phyloP scores from a whole-genome alignment of 2,113 vertebrate species.

The Solea senegalensis region DNA sequence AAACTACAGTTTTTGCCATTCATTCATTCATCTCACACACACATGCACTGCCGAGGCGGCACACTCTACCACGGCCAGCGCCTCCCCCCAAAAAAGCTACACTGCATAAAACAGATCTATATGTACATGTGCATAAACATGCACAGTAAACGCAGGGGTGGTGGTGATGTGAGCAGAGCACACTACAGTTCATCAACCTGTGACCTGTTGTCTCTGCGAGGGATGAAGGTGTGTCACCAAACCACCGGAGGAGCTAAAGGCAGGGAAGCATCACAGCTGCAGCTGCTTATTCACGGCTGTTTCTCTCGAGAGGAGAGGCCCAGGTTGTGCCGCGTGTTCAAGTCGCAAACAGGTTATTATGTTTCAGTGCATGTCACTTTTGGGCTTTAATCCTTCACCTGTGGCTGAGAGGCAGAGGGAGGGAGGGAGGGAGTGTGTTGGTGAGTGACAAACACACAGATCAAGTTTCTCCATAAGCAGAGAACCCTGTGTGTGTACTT shows the following conservation, averaged over 20 bases:
- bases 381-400: constrained; percentile 58
- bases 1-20: no score
- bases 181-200: constrained; percentile 38
- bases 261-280: constrained; percentile 31
- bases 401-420: constrained; percentile 39
- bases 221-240: constrained; percentile 45
- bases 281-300: background rate
- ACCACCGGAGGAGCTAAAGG: constrained; percentile 34
- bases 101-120: no score
- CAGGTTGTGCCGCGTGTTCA: constrained; percentile 15
- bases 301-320: no score
- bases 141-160: no score
- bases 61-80: no score
- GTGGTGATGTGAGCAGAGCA: background rate
- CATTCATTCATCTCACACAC: no score
- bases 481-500: constrained; percentile 9
- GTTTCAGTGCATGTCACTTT: constrained; percentile 59
- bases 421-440: constrained; percentile 1
- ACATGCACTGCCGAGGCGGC: no score
- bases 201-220: constrained; percentile 39
- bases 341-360: constrained; percentile 52
- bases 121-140: no score
- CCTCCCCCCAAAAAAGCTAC: no score
- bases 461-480: constrained; percentile 51
- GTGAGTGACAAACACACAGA: constrained; percentile 28